Base-by-base conservation (phyloP, 2,113 vertebrate genomes). In the Notothenia rossii region DNA sequence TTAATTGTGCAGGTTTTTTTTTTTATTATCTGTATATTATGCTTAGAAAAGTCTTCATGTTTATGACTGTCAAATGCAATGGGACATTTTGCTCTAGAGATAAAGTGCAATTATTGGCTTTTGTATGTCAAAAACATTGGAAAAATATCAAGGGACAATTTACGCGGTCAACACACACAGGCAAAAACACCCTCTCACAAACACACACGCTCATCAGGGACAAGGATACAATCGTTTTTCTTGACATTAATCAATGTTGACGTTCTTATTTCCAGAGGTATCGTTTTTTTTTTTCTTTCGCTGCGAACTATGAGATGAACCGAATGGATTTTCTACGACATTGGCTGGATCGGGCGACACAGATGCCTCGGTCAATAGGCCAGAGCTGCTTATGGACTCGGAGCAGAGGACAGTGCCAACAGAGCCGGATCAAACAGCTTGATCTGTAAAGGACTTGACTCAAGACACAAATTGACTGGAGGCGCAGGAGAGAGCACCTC, bases 361-460 rank as follows among this genome's bases (percentile, higher is more conserved):
- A 69, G 70, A 76, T 84, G 86, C 76, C 71, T 72, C 63, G 82
- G 88, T 91, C 93, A 90, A 89, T 91, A 89, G 88, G 86, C 83
- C 88, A 74, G 89, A 88, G 61, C 76, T 77, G 81, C 89, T 86
- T 84, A 81, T 40, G 51, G 72, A 82, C 82, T 62, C 29, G 2
- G 49, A 14, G 79, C 54, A 22, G 88, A 73, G 60, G 58, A 75
- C 78, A 14, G 77, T 56, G 77, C 62, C 86, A 73, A 46, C 72
- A 22, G 53, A 65, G 84, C 67, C 29, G 13, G 84, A 92, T 92
- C 92, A 90, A 91, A 90, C 85, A 45, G 79, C 84, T 85, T 90
- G 89, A 88, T 89, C 85, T 82, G 84, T 62, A 86, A 93, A 90
- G 77, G 85, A 83, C 81, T 58, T 79, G 86, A 89, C 88, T 86